A percentile compares a stretch with the other conserved stretches of the same genome.
phyloP scores from a whole-genome alignment of 2,888 invertebrate species.

The Crematogaster levior region DNA sequence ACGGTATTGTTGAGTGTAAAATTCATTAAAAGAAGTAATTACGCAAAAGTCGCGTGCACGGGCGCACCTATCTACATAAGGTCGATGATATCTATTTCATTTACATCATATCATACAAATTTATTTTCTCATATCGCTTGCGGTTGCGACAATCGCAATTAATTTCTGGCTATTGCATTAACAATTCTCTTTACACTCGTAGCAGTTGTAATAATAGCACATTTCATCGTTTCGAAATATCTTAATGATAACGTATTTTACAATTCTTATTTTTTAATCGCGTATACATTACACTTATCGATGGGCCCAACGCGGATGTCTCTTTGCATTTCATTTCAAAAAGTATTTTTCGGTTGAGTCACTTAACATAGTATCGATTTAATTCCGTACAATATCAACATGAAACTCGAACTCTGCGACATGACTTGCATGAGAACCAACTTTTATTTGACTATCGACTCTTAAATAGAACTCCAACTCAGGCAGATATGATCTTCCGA shows the following conservation, averaged over 20 bases:
- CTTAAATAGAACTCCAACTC: conserved; percentile 34
- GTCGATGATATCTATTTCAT: conserved; percentile 47
- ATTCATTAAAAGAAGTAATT: conserved; percentile 49
- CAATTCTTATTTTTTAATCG: background rate
- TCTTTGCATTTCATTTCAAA: background rate
- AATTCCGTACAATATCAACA: conserved; percentile 29
- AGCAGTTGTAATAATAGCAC: background rate
- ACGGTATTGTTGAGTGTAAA: conserved; percentile 32
- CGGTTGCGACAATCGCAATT: conserved; percentile 39
- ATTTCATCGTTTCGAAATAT: background rate
- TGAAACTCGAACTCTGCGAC: conserved; percentile 31
- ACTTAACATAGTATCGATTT: conserved; percentile 12
- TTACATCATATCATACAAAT: conserved; percentile 41
- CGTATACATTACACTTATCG: background rate
- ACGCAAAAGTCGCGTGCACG: conserved; percentile 33
- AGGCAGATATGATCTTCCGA: conserved; percentile 29
- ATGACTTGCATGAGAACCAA: conserved; percentile 32
- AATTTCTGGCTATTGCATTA: conserved; percentile 19
- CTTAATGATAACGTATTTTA: conserved; percentile 10
- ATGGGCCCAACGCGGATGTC: background rate
- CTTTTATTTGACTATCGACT: conserved; percentile 49
- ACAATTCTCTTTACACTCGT: background rate
- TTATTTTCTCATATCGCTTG: conserved; percentile 41
- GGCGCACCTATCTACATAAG: conserved; percentile 4
- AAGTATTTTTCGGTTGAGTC: conserved; percentile 16